Conservation (phyloP, 2,888 invertebrate species). For the Listrodromus nycthemerus region DNA sequence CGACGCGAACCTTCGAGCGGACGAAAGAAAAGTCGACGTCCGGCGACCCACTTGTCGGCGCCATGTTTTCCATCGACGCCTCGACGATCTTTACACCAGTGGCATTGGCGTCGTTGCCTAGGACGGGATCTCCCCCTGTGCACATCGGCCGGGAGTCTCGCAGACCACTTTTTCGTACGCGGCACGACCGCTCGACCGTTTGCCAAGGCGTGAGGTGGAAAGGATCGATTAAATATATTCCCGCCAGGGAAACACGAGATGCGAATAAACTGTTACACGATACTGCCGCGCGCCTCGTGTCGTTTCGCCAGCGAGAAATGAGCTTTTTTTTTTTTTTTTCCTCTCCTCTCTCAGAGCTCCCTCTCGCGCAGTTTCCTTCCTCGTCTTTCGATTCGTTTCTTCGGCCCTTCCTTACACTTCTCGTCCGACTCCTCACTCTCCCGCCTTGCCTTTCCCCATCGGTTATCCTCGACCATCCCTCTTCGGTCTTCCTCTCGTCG, state of each 20-base stretch:
- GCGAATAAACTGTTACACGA: slow-evolving; percentile 81
- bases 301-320: slow-evolving; percentile 62
- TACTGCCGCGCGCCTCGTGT: slow-evolving; percentile 72
- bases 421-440: background rate
- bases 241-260: slow-evolving; percentile 77
- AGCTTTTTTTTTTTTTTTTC: slow-evolving; percentile 44
- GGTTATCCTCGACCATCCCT: slow-evolving; percentile 5
- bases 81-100: slow-evolving; percentile 1
- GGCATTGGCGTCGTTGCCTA: background rate
- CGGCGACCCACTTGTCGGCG: background rate
- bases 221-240: slow-evolving; percentile 70
- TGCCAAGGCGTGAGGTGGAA: slow-evolving; percentile 67
- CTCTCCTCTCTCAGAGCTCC: slow-evolving; percentile 3
- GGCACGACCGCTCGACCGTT: slow-evolving; percentile 49
- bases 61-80: background rate
- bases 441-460: background rate
- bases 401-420: background rate
- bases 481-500: slow-evolving; percentile 36
- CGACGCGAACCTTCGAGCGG: too few species aligned
- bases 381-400: background rate
- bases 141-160: background rate
- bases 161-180: slow-evolving; percentile 17
- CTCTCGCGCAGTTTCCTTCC: slow-evolving; percentile 6
- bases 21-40: too few species aligned
- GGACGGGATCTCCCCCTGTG: background rate